Base-by-base conservation (phyloP, 2,888 invertebrate genomes). In the Cerceris rybyensis region DNA sequence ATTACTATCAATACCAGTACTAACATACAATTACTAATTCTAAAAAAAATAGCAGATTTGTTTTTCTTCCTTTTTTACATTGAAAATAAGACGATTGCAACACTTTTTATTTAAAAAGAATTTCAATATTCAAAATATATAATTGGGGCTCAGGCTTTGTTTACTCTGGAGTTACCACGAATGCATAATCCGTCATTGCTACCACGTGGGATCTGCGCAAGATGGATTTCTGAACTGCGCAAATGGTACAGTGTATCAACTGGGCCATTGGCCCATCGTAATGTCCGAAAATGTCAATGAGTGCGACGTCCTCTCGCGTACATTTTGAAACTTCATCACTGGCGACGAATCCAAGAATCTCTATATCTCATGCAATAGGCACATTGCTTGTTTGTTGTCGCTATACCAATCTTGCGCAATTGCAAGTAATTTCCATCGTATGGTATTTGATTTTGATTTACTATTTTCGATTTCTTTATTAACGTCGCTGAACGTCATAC, bases 241-340 rank as follows among this genome's bases (percentile, higher is more conserved):
- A 28, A 28, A 28, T 28, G 28, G 4, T 28, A 4, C 28, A 28
- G 28, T 28, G 28, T 28, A 28, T 28, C 28, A 28, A 28, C 28
- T 28, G 42, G 57, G 41, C 46, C 14, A 42, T 64, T 72, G 67
- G 55, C 67, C n/a, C 64, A n/a, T 11, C 57, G 16, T 49, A 42
- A 61, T 58, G 17, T 58, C 46, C 49, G 28, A 70, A 61, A 60
- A 41, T 60, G 39, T 66, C 49, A 49, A 17, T 58, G 71, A 41
- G 52, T 64, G 58, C 42, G 42, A 28, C 14, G 59, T 41, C 46
- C 52, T 41, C n/a, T 7, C 41, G 11, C 43, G 43, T 28, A 14
- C 11, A 17, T 54, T 16, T 9, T 39, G 28, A 28, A 28, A 28
- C 28, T 14, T 52, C 13, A 14, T 28, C 14, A 7, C 41, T 5